These are phyloP conservation scores for Echiichthys vipera DNA, from an alignment of 2,797 vertebrate species.

Conservation along the genomic window DNA sequence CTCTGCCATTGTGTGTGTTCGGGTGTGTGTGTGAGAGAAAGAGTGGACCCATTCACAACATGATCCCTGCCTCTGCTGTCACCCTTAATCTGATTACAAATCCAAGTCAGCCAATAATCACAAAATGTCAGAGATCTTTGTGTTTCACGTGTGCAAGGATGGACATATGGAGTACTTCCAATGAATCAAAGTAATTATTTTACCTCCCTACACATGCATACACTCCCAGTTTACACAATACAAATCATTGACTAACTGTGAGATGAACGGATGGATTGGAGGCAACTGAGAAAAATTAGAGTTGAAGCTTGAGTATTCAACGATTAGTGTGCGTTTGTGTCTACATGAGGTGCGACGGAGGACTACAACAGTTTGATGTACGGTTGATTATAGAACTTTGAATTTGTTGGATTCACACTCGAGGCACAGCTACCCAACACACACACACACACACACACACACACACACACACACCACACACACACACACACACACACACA, in stretches of 20 bases:
- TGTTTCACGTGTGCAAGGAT: neutral
- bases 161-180: conserved; percentile 46
- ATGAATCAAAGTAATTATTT: conserved; percentile 43
- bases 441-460: neutral
- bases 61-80: conserved; percentile 66
- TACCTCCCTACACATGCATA: conserved; percentile 18
- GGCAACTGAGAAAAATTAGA: neutral
- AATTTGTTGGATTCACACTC: conserved; percentile 11
- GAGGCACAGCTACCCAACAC: neutral
- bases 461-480: neutral
- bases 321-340: neutral
- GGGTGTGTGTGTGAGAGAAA: conserved; percentile 6
- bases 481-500: too few species aligned
- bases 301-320: neutral
- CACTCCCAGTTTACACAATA: conserved; percentile 9
- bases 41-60: conserved; percentile 46
- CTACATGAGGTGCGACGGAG: neutral
- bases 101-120: conserved; percentile 67
- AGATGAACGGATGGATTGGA: conserved; percentile 5
- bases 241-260: conserved; percentile 30
- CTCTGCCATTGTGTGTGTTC: conserved; percentile 35
- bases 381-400: neutral
- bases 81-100: conserved; percentile 73
- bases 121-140: conserved; percentile 65
- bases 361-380: neutral